Conservation (phyloP, 2,797 vertebrate genomes). For the Hemibagrus guttatus region DNA sequence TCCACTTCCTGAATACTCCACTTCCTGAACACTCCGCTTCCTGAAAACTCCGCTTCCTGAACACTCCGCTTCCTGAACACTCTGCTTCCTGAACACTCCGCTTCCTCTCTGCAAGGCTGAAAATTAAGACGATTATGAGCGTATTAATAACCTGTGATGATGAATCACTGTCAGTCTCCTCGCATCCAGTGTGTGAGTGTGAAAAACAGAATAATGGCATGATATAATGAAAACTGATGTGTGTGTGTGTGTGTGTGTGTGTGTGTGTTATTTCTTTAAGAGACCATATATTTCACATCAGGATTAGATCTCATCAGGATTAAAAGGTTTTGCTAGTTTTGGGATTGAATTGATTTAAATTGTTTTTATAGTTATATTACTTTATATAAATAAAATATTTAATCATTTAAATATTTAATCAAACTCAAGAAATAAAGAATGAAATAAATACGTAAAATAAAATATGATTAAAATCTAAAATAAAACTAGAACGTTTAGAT, state of each 20-base stretch:
- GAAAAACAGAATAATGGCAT: conserved; percentile 30
- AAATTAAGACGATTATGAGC: conserved; percentile 30
- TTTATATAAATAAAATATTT: background rate
- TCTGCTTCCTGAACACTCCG: background rate
- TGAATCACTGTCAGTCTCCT: conserved; percentile 18
- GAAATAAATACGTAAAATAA: background rate
- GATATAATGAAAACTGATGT: conserved; percentile 41
- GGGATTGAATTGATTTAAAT: background rate
- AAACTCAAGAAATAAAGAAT: background rate
- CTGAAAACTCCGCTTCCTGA: no score
- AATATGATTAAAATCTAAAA: background rate
- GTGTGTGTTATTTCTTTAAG: background rate
- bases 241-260: conserved; percentile 17
- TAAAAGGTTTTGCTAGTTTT: background rate
- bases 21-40: no score
- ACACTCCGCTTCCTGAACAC: no score
- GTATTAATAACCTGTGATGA: conserved; percentile 34
- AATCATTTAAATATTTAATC: no score
- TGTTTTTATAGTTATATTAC: background rate
- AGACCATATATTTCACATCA: no score
- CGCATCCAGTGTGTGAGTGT: background rate
- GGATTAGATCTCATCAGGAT: background rate
- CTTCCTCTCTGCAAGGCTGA: conserved; percentile 9
- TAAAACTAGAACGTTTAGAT: background rate
- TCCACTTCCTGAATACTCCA: no score